These are phyloP conservation scores for Chalcosyrphus nemorum DNA, from an alignment of 2,888 invertebrate species.

Conservation along the genomic window DNA sequence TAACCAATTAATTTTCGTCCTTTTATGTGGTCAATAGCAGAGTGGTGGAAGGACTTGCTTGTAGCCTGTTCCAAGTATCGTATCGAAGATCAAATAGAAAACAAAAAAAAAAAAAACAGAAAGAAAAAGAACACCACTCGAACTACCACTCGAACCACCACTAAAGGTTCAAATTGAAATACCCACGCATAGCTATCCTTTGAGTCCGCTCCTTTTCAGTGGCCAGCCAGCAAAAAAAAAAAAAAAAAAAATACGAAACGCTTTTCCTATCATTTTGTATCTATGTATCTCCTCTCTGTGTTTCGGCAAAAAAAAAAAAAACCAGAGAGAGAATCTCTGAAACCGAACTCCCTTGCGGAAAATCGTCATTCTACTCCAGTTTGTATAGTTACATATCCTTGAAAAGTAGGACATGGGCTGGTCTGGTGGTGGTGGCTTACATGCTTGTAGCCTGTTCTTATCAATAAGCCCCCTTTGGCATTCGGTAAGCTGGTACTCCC, in stretches of 20 bases:
- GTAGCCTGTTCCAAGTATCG: slow-evolving; percentile 21
- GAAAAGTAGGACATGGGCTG: not conserved
- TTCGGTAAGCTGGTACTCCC: slow-evolving; percentile 40
- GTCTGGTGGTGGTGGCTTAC: slow-evolving; percentile 39
- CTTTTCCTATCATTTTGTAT: slow-evolving; percentile 1
- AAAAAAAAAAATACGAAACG: too few species aligned
- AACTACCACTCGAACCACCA: not conserved
- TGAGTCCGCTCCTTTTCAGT: slow-evolving; percentile 7
- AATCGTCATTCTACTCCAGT: not conserved
- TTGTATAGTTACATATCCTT: not conserved
- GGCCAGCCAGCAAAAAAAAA: slow-evolving; percentile 16
- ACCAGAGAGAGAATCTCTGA: slow-evolving; percentile 5
- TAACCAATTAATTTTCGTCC: slow-evolving; percentile 66
- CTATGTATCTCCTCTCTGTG: slow-evolving; percentile 1
- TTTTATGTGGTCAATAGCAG: slow-evolving; percentile 55
- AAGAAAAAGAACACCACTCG: not conserved
- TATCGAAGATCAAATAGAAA: slow-evolving; percentile 29
- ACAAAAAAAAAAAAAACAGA: not conserved
- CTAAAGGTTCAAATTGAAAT: slow-evolving; percentile 49
- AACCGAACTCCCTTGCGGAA: slow-evolving; percentile 36
- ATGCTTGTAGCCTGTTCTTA: slow-evolving; percentile 47
- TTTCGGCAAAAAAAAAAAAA: slow-evolving; percentile 42
- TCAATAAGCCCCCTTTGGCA: slow-evolving; percentile 59
- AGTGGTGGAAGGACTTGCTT: not conserved
- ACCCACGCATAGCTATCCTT: slow-evolving; percentile 57